These are phyloP conservation scores for Blastobasis adustella DNA, from an alignment of 2,888 invertebrate species.

Conservation along the genomic window DNA sequence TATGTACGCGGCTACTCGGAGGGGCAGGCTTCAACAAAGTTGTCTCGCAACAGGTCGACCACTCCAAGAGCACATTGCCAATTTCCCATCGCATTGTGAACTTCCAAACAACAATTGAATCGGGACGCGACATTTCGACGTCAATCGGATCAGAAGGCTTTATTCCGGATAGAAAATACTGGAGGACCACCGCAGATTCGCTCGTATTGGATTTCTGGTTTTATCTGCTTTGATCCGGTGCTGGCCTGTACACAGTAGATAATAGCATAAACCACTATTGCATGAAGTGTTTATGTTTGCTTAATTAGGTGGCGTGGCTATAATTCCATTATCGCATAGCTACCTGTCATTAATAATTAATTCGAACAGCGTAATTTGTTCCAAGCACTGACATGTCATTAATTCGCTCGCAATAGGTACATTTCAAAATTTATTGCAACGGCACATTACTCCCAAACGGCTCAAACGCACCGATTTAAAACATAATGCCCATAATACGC, in stretches of 20 bases:
- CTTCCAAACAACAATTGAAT: constrained; percentile 44
- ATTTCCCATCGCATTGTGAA: constrained; percentile 44
- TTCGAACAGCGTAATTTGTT: background rate
- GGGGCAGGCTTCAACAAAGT: background rate
- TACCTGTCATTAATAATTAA: too few relatives aligned
- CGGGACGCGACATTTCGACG: constrained; percentile 27
- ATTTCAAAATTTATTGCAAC: too few relatives aligned
- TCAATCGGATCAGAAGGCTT: constrained; percentile 45
- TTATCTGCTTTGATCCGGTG: background rate
- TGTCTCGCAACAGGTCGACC: constrained; percentile 39
- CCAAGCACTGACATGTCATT: background rate
- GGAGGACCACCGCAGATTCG: constrained; percentile 1
- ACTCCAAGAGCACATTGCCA: constrained; percentile 37
- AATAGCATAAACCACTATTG: background rate
- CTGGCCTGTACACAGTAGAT: background rate
- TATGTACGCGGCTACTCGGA: too few relatives aligned
- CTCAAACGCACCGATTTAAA: too few relatives aligned
- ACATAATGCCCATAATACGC: too few relatives aligned
- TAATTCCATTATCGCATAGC: too few relatives aligned
- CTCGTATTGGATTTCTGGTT: background rate
- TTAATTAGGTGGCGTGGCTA: too few relatives aligned
- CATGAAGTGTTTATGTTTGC: too few relatives aligned
- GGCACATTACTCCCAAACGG: too few relatives aligned
- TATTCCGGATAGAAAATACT: constrained; percentile 16
- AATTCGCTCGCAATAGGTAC: too few relatives aligned